Evolutionary conservation across 2,113 vertebrate species (phyloP), one percentile per base, ranked within the genome.

Genomic region (Planiliza haematocheilus): DNA sequence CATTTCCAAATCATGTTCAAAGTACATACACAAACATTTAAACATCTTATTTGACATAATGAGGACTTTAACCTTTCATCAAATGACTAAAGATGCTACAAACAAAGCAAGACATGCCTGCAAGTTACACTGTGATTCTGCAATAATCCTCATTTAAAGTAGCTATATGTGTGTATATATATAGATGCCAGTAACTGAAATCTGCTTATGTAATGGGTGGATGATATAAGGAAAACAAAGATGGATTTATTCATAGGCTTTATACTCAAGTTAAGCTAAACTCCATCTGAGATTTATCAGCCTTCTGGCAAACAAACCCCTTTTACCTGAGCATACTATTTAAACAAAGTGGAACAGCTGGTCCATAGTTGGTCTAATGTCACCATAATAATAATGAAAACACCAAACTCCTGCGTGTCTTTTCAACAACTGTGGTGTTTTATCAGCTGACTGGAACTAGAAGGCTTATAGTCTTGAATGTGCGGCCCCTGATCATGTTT

Each of bases 401-500:
- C 24, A n/a, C 8, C 8, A 3, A 30, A 30, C 24, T 30, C 38
- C 10, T 38, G 16, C 11, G 2, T 2, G 11, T 17, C 12, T 21
- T 39, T 60, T 60, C 17, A 60, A 45, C 18, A 36, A n/a, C 1
- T 4, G 10, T 38, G 14, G 12, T 38, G 18, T 56, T 37, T 65
- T 68, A 21, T 64, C 7, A 70, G 41, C 21, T 60, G 16, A 41
- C 11, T 39, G 24, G 53, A 53, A 63, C 49, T 21, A 20, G 46
- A 61, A 12, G 34, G 48, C 50, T 61, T 20, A 30, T 53, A 55
- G 62, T 67, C 46, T 34, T 58, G 38, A 66, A 55, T 38, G 41
- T 52, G 48, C 50, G 60, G 48, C 37, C 51, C 64, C 49, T 53
- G 39, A 62, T 84, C 81, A 76, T 51, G 70, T 81, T 85, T 80